Evolutionary conservation across 2,797 vertebrate species (phyloP).

Genomic region (Sebastes glaucus): DNA sequence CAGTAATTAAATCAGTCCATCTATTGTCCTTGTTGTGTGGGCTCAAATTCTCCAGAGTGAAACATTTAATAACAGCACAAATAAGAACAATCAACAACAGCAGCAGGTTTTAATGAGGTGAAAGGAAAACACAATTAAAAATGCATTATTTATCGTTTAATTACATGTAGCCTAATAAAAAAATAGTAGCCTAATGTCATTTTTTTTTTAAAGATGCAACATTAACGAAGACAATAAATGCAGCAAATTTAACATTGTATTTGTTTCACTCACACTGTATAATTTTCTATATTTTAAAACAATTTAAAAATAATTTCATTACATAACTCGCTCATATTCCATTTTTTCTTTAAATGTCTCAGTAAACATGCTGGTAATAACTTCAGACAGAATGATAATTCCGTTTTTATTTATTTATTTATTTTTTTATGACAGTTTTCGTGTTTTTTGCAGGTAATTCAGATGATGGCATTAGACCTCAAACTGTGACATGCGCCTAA

Average conservation of each 20-base stretch:
- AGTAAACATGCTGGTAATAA: constrained; percentile 2
- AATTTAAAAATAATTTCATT: background rate
- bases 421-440: background rate
- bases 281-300: background rate
- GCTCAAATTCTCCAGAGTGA: constrained; percentile 33
- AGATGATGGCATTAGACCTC: background rate
- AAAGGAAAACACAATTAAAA: constrained; percentile 64
- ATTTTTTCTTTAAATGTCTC: background rate
- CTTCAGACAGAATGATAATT: background rate
- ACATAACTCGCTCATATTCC: background rate
- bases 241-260: background rate
- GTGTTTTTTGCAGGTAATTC: background rate
- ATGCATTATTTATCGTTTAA: constrained; percentile 62
- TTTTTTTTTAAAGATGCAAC: constrained; percentile 4
- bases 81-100: constrained; percentile 59
- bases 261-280: background rate
- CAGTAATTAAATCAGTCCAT: background rate
- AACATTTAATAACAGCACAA: constrained; percentile 45
- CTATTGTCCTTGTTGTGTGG: background rate
- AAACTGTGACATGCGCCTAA: constrained; percentile 41
- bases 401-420: background rate
- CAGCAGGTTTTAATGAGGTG: constrained; percentile 44
- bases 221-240: constrained; percentile 20
- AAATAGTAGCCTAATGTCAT: constrained; percentile 18
- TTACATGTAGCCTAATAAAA: constrained; percentile 56